phyloP scores from a whole-genome alignment of 1,140 invertebrate genomes.

The Orchestia grillus region DNA sequence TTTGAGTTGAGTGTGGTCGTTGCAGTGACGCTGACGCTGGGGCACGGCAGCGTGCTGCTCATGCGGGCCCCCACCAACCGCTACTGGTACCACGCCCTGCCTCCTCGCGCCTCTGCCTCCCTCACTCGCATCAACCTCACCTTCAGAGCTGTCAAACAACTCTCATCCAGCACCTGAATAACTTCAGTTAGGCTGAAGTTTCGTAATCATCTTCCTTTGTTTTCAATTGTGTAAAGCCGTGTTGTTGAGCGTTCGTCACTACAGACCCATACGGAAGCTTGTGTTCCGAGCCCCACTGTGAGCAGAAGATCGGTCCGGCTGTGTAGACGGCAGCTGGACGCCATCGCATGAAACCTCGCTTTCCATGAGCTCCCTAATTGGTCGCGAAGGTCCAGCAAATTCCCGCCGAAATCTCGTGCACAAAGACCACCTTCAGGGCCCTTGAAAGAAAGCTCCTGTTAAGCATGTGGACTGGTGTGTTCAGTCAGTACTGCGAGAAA shows the following conservation, averaged over 20 bases:
- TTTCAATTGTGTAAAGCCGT: not conserved
- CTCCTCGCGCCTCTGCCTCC: constrained; percentile 74
- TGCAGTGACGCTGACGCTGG: constrained; percentile 71
- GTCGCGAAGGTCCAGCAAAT: no score
- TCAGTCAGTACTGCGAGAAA: no score
- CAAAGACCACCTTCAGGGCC: no score
- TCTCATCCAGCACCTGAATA: not conserved
- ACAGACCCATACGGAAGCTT: not conserved
- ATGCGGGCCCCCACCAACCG: constrained; percentile 83
- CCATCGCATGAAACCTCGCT: no score
- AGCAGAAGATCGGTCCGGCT: no score
- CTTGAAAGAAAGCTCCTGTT: no score
- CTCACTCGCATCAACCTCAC: constrained; percentile 80
- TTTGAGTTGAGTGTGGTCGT: constrained; percentile 68
- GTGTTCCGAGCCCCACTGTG: not conserved
- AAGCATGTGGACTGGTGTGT: no score
- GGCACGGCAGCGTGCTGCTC: constrained; percentile 78
- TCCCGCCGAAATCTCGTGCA: no score
- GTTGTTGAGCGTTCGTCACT: not conserved
- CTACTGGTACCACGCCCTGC: constrained; percentile 81
- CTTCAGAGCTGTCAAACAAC: constrained; percentile 72
- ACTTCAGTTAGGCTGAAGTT: not conserved
- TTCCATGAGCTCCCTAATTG: no score
- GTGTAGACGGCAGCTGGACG: no score
- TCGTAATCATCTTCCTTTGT: not conserved